These are phyloP conservation scores for Synanthedon andrenaeformis DNA, from an alignment of 2,888 invertebrate species.

Conservation along the genomic window DNA sequence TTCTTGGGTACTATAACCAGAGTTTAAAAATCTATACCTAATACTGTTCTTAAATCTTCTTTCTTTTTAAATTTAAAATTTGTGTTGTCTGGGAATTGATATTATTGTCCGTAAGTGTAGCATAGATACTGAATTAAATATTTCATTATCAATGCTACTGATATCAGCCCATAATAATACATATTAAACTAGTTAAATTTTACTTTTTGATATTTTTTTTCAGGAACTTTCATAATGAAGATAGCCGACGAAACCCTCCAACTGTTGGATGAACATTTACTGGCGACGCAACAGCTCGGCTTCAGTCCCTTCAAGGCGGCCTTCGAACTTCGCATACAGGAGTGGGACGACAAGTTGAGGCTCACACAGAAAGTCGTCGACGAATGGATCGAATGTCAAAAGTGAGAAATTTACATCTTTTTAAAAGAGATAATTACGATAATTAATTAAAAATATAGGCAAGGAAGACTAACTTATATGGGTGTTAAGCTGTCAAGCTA, in stretches of 20 bases:
- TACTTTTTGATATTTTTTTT: not conserved
- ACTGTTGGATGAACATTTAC: conserved; percentile 80
- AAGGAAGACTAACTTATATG: no score
- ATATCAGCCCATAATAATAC: no score
- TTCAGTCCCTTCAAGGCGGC: conserved; percentile 84
- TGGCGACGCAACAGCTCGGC: conserved; percentile 79
- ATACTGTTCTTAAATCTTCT: no score
- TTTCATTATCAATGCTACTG: no score
- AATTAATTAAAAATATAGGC: not conserved
- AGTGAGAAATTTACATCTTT: conserved; percentile 39
- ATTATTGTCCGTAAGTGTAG: no score
- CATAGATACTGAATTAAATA: no score
- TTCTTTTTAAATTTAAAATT: no score
- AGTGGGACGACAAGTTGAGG: conserved; percentile 79
- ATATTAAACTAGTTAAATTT: no score
- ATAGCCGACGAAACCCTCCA: conserved; percentile 80
- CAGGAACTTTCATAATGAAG: conserved; percentile 80
- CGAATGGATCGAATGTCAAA: conserved; percentile 81
- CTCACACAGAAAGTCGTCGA: conserved; percentile 74
- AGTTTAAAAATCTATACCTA: no score
- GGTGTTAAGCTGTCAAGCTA: no score
- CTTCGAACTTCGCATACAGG: conserved; percentile 78
- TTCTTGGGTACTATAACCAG: no score
- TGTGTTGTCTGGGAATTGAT: no score
- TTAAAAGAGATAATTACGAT: not conserved